phyloP scores from a whole-genome alignment of 2,888 invertebrate genomes.

The Itoplectis maculator region DNA sequence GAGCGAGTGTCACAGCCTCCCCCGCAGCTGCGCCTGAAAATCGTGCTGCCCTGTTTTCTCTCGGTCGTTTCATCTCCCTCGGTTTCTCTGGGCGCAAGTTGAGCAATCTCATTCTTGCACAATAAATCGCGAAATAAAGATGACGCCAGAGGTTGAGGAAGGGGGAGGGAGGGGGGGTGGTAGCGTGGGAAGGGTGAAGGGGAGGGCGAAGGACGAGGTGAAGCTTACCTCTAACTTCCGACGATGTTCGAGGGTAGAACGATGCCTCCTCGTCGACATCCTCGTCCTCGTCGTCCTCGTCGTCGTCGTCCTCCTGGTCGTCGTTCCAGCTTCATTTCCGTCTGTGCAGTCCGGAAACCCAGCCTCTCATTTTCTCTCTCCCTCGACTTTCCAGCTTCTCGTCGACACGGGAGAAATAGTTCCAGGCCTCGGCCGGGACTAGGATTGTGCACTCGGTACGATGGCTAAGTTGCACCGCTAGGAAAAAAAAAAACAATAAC shows the following conservation, averaged over 20 bases:
- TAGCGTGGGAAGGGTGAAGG: too few species aligned
- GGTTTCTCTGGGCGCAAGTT: conserved; percentile 14
- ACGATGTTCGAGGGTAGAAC: conserved; percentile 52
- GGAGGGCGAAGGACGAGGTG: conserved; percentile 43
- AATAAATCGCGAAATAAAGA: conserved; percentile 48
- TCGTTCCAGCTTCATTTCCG: conserved; percentile 77
- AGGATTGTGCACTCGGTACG: conserved; percentile 51
- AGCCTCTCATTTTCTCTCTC: conserved; percentile 31
- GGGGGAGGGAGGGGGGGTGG: too few species aligned
- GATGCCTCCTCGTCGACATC: conserved; percentile 44
- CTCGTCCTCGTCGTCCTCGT: conserved; percentile 56
- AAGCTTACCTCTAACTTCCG: conserved; percentile 57
- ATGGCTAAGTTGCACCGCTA: conserved; percentile 25
- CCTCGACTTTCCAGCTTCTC: conserved; percentile 26
- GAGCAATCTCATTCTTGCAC: conserved; percentile 28
- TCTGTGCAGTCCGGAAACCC: conserved; percentile 73
- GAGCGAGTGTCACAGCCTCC: conserved; percentile 21
- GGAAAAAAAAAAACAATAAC: background rate
- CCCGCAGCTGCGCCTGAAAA: conserved; percentile 24
- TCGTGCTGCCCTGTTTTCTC: conserved; percentile 16
- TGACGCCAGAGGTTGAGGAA: too few species aligned
- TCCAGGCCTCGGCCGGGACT: conserved; percentile 30
- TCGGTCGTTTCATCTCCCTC: conserved; percentile 3
- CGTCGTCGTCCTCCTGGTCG: conserved; percentile 11
- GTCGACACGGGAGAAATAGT: background rate